A percentile compares a stretch with the other conserved stretches of the same genome.
Evolutionary conservation across 2,888 invertebrate species (phyloP).

Genomic region (Saturnia japonica): DNA sequence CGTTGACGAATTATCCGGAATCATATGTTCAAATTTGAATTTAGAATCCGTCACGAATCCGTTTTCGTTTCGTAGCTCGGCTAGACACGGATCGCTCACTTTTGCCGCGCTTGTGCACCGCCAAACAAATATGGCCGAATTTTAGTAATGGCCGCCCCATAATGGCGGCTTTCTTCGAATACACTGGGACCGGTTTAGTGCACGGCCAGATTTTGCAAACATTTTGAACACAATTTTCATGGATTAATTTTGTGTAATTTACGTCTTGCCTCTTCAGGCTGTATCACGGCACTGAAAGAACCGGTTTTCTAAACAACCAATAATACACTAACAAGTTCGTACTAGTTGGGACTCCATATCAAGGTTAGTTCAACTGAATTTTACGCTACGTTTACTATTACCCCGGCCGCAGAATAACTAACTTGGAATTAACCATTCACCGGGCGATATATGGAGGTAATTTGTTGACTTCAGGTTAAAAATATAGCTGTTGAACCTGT

Average conservation of each 20-base stretch:
- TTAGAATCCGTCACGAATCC: slow-evolving; percentile 41
- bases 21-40: slow-evolving; percentile 51
- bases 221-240: slow-evolving; percentile 50
- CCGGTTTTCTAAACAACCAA: slow-evolving; percentile 61
- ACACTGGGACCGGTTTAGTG: slow-evolving; percentile 59
- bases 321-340: slow-evolving; percentile 52
- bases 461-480: slow-evolving; percentile 38
- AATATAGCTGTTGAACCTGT: slow-evolving; percentile 42
- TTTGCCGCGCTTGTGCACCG: slow-evolving; percentile 65
- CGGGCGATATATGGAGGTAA: slow-evolving; percentile 39
- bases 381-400: slow-evolving; percentile 57
- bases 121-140: slow-evolving; percentile 75
- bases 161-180: slow-evolving; percentile 63
- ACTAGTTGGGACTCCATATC: slow-evolving; percentile 48
- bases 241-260: slow-evolving; percentile 56
- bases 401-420: slow-evolving; percentile 46
- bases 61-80: slow-evolving; percentile 38
- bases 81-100: slow-evolving; percentile 52
- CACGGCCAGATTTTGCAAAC: slow-evolving; percentile 58
- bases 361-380: slow-evolving; percentile 51
- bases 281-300: slow-evolving; percentile 69
- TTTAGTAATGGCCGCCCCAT: slow-evolving; percentile 66
- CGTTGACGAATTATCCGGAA: slow-evolving; percentile 39
- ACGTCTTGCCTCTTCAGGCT: slow-evolving; percentile 69
- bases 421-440: slow-evolving; percentile 50